A percentile compares a stretch with the other conserved stretches of the same genome.
These are phyloP conservation scores for Gryllus bimaculatus DNA, from an alignment of 1,140 invertebrate genomes.

Conservation along the genomic window DNA sequence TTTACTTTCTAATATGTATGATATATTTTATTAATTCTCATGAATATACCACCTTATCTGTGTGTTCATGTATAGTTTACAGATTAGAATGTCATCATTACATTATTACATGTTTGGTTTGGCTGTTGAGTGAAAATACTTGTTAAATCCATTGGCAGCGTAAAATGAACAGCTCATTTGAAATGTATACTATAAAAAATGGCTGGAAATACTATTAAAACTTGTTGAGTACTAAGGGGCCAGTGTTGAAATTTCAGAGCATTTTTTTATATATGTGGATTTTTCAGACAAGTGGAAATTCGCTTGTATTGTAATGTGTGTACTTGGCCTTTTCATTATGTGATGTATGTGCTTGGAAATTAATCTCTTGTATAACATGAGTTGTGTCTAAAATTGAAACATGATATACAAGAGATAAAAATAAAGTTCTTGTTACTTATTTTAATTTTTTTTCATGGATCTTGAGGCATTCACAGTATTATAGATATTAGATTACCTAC, in stretches of 20 bases:
- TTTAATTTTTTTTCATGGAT: not conserved
- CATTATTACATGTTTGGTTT: too few species aligned
- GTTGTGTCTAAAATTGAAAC: not conserved
- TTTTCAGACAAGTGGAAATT: not conserved
- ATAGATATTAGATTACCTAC: too few species aligned
- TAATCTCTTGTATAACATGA: not conserved
- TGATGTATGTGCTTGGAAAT: not conserved
- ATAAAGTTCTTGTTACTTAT: not conserved
- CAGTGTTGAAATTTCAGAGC: not conserved
- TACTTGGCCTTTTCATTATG: not conserved
- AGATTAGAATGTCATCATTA: too few species aligned
- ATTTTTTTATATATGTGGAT: not conserved
- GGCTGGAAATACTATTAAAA: too few species aligned
- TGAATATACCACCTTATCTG: too few species aligned
- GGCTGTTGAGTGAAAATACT: too few species aligned
- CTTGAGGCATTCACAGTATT: not conserved
- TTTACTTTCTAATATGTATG: too few species aligned
- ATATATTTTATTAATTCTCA: too few species aligned
- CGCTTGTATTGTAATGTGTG: not conserved
- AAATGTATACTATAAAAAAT: too few species aligned
- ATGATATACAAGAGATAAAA: not conserved
- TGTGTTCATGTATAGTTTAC: too few species aligned
- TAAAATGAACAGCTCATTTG: too few species aligned
- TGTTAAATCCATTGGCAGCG: too few species aligned
- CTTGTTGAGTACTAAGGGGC: not conserved